Evolutionary conservation across 2,113 vertebrate species (phyloP).

Genomic region (Gnathonemus longibarbis): DNA sequence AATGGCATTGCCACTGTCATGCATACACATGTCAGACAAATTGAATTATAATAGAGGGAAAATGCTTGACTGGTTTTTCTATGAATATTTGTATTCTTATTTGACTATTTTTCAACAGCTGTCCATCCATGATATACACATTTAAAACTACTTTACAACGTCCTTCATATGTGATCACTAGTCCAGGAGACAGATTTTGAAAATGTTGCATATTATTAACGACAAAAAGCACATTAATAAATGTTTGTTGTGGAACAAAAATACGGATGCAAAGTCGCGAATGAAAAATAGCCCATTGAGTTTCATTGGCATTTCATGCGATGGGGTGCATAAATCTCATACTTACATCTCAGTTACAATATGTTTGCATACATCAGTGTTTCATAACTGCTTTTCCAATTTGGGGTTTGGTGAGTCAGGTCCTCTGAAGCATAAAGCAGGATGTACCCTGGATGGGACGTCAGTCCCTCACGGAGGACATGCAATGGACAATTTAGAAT

Average conservation of each 20-base stretch:
- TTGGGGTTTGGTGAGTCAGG: neutral
- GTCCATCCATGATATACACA: slow-evolving; percentile 6
- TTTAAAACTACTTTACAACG: neutral
- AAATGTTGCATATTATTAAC: neutral
- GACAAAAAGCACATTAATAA: neutral
- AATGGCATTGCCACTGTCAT: neutral
- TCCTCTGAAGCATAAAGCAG: neutral
- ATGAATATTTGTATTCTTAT: slow-evolving; percentile 8
- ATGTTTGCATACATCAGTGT: neutral
- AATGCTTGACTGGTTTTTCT: neutral
- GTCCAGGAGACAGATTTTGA: slow-evolving; percentile 6
- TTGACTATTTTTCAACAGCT: neutral
- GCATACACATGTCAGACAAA: neutral
- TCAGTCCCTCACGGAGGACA: neutral
- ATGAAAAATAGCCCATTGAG: neutral
- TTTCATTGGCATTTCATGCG: neutral
- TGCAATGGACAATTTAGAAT: neutral
- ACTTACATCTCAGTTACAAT: neutral
- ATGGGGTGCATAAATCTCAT: neutral
- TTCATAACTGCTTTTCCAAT: neutral
- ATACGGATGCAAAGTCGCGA: neutral
- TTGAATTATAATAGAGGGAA: neutral
- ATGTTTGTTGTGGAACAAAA: neutral
- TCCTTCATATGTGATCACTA: neutral
- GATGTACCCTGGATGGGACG: neutral